Conservation (phyloP, 1,140 invertebrate species). For the Tetranychus urticae region DNA sequence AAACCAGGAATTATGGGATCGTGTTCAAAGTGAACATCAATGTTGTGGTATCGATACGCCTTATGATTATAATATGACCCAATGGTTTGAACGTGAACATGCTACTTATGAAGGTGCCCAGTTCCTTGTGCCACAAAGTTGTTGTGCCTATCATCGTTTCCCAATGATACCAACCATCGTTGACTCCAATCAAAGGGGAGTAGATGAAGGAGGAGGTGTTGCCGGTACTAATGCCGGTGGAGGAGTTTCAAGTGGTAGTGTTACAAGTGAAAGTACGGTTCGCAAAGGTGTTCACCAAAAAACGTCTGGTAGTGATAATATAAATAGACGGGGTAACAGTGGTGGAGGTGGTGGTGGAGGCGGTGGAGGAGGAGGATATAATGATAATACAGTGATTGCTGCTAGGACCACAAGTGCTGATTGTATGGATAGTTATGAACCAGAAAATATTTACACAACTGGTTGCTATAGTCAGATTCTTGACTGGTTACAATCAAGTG, state of each 20-base stretch:
- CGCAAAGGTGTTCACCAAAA: not conserved
- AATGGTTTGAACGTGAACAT: conserved; percentile 7
- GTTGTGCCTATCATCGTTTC: conserved; percentile 8
- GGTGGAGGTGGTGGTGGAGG: not conserved
- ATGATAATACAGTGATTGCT: no score
- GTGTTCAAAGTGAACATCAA: conserved; percentile 40
- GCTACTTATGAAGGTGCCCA: not conserved
- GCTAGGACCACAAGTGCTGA: not conserved
- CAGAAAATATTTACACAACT: conserved; percentile 3
- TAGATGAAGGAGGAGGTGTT: not conserved
- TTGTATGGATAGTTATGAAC: not conserved
- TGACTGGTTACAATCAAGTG: conserved; percentile 44
- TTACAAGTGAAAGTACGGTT: not conserved
- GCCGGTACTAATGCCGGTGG: not conserved
- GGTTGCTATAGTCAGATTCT: conserved; percentile 44
- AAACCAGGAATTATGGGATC: conserved; percentile 41
- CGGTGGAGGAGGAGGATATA: no score
- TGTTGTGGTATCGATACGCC: conserved; percentile 54
- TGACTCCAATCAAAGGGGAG: not conserved
- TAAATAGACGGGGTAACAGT: not conserved
- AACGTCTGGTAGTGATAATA: not conserved
- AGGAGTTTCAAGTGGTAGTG: not conserved
- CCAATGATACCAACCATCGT: not conserved
- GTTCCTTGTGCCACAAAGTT: conserved; percentile 11
- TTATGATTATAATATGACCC: conserved; percentile 29